Evolutionary conservation across 1,140 invertebrate species (phyloP), one percentile per base, ranked within the genome.

Genomic region (Argopecten irradians): DNA sequence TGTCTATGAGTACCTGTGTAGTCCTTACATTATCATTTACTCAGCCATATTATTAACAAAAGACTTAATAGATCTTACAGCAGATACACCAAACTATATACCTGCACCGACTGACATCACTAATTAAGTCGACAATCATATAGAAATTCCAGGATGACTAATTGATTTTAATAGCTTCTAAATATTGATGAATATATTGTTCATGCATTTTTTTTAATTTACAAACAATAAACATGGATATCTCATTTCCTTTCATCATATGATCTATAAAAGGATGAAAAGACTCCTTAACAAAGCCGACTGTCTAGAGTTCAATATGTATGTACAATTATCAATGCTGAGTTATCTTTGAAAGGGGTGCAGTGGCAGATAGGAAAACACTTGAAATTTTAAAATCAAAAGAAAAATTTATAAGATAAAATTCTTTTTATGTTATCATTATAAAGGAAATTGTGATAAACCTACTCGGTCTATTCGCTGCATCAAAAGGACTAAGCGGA

Each of bases 331-430:
- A 71, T 71, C 55, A 71, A 71, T n/a, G 28, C 55, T 71, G 16
- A 71, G 55, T 71, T 28, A 71, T 71, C 55, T 71, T 71, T 71
- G 55, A 28, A n/a, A 71, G 55, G 55, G n/a, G 22, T 3, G 14
- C 22, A 71, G n/a, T 28, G 28, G 55, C 22, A 71, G 55, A 71
- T 71, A 71, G 55, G 22, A 71, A 71, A 71, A 71, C 55, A 71
- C 55, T 71, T 71, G 55, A 71, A 71, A 71, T 71, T 71, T 71
- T 71, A 71, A 71, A 71, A 71, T 71, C 55, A 71, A 71, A 71
- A 71, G 55, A 71, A 71, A 71, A 71, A 71, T 71, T 71, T 71
- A 71, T 71, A 71, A 71, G 55, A 71, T 71, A 71, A 71, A 71
- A 71, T 28, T 71, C 55, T 71, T 71, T 71, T 71, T 71, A 71